phyloP scores from a whole-genome alignment of 2,797 vertebrate species.

The Heliangelus exortis region DNA sequence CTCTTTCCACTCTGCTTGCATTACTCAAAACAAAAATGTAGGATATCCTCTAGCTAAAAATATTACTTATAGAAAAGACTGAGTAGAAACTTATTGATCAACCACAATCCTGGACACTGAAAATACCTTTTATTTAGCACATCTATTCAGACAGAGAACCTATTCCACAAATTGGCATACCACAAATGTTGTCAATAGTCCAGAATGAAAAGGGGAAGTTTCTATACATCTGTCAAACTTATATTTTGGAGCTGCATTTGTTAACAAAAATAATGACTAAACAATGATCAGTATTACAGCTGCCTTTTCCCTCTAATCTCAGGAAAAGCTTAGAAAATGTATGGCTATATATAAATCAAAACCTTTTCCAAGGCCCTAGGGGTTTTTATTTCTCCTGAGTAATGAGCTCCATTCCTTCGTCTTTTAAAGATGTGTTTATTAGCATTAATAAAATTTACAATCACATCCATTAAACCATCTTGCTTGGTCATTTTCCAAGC shows the following conservation, averaged over 20 bases:
- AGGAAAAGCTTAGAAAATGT: conserved; percentile 13
- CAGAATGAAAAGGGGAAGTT: not conserved
- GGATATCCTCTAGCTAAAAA: not conserved
- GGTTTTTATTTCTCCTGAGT: conserved; percentile 4
- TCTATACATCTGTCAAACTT: conserved; percentile 27
- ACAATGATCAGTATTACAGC: not conserved
- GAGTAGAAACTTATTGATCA: not conserved
- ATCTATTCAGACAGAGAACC: not conserved
- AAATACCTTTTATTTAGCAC: not conserved
- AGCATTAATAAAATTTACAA: conserved; percentile 27
- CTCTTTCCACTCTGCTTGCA: fast-evolving
- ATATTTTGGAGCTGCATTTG: not conserved
- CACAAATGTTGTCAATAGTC: not conserved
- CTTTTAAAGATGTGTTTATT: conserved; percentile 42
- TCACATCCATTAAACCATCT: not conserved
- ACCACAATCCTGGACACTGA: not conserved
- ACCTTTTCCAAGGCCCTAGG: not conserved
- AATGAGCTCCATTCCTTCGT: not conserved
- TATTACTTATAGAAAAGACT: not conserved
- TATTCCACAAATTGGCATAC: not conserved
- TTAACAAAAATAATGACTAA: conserved; percentile 16
- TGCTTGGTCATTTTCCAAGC: not conserved
- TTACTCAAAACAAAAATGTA: not conserved
- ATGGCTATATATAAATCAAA: conserved; percentile 35
- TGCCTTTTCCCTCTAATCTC: conserved; percentile 8